Conservation (phyloP, 2,113 vertebrate genomes). For the Bettongia penicillata region DNA sequence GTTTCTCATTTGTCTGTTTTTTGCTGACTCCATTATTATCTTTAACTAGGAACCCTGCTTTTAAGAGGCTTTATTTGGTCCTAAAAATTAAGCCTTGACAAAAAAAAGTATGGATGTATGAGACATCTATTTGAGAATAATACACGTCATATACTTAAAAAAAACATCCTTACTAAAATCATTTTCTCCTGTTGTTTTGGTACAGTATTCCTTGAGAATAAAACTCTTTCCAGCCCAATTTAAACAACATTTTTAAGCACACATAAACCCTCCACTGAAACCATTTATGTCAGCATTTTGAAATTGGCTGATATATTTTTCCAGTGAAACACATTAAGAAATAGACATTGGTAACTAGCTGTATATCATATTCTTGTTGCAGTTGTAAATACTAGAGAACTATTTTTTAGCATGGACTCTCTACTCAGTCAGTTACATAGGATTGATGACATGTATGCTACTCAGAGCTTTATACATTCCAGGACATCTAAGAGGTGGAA, state of each 20-base stretch:
- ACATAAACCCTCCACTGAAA: neutral
- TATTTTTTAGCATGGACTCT: neutral
- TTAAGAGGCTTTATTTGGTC: slow-evolving; percentile 11
- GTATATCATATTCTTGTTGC: slow-evolving; percentile 2
- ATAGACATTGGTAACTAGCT: neutral
- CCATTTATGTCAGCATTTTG: slow-evolving; percentile 10
- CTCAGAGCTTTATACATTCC: neutral
- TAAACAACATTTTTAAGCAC: slow-evolving; percentile 1
- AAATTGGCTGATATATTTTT: slow-evolving; percentile 40
- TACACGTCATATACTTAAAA: neutral
- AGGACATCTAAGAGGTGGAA: neutral
- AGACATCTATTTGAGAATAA: slow-evolving; percentile 31
- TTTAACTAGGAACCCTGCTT: neutral
- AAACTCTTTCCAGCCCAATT: slow-evolving; percentile 13
- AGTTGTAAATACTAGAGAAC: neutral
- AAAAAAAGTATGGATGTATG: slow-evolving; percentile 16
- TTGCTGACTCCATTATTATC: slow-evolving; percentile 41
- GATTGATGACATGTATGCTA: neutral
- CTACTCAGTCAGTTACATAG: accelerated
- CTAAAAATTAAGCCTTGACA: neutral
- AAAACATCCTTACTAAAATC: slow-evolving; percentile 39
- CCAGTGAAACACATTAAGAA: slow-evolving; percentile 44
- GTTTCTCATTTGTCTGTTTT: neutral
- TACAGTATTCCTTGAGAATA: slow-evolving; percentile 52
- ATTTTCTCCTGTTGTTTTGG: slow-evolving; percentile 23